Evolutionary conservation across 2,888 invertebrate genomes (phyloP).

Genomic region (Acholoe squamosa): DNA sequence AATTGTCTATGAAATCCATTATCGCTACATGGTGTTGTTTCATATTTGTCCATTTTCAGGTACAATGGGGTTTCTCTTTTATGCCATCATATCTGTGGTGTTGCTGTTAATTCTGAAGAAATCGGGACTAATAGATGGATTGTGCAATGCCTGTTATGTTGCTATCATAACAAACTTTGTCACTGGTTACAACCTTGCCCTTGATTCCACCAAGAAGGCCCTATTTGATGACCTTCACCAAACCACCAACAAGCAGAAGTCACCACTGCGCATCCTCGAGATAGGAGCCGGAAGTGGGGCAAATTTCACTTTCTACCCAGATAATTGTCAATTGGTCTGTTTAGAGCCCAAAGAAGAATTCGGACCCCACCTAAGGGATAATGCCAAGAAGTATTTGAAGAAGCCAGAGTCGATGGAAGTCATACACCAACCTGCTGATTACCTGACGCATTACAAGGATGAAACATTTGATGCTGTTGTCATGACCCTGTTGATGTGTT

Average conservation of each 20-base stretch:
- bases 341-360: constrained; percentile 44
- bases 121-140: neutral
- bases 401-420: neutral
- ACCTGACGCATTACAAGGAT: neutral
- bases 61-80: neutral
- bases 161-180: neutral
- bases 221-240: neutral
- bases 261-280: constrained; percentile 28
- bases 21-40: too few relatives aligned
- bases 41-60: too few relatives aligned
- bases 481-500: constrained; percentile 42
- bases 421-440: neutral
- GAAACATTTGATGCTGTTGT: constrained; percentile 50
- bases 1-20: too few relatives aligned
- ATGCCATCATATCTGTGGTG: neutral
- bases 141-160: neutral
- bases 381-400: neutral
- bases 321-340: neutral
- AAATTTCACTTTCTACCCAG: constrained; percentile 47
- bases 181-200: neutral
- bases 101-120: neutral
- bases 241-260: neutral
- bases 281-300: constrained; percentile 49
- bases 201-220: neutral
- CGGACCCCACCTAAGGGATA: neutral